Evolutionary conservation across 2,888 invertebrate genomes (phyloP).

Genomic region (Heliconius hortense): DNA sequence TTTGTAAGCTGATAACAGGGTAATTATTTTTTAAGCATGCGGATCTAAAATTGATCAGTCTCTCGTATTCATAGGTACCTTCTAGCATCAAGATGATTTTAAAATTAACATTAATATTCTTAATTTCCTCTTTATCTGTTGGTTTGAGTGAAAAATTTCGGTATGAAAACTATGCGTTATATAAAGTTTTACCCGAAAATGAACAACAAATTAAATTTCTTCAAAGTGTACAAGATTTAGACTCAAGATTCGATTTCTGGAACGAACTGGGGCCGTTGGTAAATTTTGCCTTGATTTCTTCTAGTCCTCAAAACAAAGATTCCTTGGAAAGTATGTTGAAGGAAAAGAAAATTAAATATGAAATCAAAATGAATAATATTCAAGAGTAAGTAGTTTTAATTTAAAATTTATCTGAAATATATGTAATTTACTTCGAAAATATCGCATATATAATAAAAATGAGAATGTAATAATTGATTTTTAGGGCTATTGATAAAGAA

Average conservation of each 20-base stretch:
- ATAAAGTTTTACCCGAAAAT: slow-evolving; percentile 77
- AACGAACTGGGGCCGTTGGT: slow-evolving; percentile 58
- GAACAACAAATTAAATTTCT: slow-evolving; percentile 73
- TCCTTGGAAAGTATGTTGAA: slow-evolving; percentile 63
- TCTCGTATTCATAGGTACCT: neutral
- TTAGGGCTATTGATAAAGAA: slow-evolving; percentile 79
- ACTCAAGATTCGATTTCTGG: slow-evolving; percentile 71
- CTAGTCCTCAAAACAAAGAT: slow-evolving; percentile 62
- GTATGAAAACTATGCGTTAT: slow-evolving; percentile 75
- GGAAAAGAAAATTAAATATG: slow-evolving; percentile 61
- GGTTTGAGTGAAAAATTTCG: slow-evolving; percentile 54
- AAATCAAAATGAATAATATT: slow-evolving; percentile 71
- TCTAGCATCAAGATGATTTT: slow-evolving; percentile 30
- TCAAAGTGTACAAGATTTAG: slow-evolving; percentile 67
- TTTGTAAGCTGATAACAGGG: slow-evolving; percentile 10
- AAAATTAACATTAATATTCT: slow-evolving; percentile 28
- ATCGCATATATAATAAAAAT: neutral
- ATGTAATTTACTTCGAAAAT: too few species aligned
- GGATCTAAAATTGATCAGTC: slow-evolving; percentile 2
- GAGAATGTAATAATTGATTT: slow-evolving; percentile 39
- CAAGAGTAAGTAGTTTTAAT: slow-evolving; percentile 67
- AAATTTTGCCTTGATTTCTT: slow-evolving; percentile 68
- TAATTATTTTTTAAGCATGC: slow-evolving; percentile 10
- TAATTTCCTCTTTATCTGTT: slow-evolving; percentile 31
- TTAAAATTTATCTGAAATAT: neutral